phyloP scores from a whole-genome alignment of 1,140 invertebrate genomes.

The Odontomachus brunneus region DNA sequence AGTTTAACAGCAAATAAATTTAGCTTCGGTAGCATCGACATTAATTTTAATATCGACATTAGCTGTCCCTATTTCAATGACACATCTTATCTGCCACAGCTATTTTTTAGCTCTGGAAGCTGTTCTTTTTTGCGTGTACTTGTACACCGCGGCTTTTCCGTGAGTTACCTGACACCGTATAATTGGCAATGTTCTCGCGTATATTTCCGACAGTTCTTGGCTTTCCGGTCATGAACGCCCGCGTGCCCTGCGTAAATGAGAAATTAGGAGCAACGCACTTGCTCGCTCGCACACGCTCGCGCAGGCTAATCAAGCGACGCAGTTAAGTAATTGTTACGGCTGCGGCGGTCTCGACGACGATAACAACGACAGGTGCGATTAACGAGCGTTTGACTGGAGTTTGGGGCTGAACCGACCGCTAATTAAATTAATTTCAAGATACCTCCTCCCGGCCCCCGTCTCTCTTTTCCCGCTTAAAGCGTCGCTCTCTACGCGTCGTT shows the following conservation, averaged over 20 bases:
- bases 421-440: slow-evolving; percentile 84
- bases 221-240: not conserved
- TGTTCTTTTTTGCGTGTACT: no score
- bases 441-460: slow-evolving; percentile 27
- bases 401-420: slow-evolving; percentile 79
- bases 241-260: no score
- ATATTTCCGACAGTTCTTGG: not conserved
- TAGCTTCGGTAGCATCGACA: no score
- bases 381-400: slow-evolving; percentile 81
- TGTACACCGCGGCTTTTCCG: no score
- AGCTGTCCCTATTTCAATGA: no score
- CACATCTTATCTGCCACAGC: no score
- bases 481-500: not conserved
- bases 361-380: slow-evolving; percentile 81
- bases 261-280: slow-evolving; percentile 11
- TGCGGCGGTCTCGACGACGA: slow-evolving; percentile 35
- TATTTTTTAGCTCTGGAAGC: no score
- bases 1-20: no score
- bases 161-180: no score
- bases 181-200: no score
- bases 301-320: slow-evolving; percentile 31
- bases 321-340: slow-evolving; percentile 49
- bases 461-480: not conserved
- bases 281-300: not conserved
- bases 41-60: no score